phyloP scores from a whole-genome alignment of 2,888 invertebrate genomes.

The Dasypogon diadema region DNA sequence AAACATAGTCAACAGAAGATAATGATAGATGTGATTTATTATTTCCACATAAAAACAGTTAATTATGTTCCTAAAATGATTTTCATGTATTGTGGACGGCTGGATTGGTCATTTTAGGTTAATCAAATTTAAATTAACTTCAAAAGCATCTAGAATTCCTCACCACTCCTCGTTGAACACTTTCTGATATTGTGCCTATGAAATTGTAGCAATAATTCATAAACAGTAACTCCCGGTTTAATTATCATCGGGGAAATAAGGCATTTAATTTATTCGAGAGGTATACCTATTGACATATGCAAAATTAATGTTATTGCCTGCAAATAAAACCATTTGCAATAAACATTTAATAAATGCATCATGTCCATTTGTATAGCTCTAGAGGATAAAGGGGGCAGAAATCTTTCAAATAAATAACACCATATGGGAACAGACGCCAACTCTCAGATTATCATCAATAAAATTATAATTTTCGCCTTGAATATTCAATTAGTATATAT shows the following conservation, averaged over 20 bases:
- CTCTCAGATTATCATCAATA: slow-evolving; percentile 29
- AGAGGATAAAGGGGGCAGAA: background rate
- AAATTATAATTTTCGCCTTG: slow-evolving; percentile 30
- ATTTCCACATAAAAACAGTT: slow-evolving; percentile 12
- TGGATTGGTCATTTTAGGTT: slow-evolving; percentile 19
- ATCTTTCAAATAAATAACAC: background rate
- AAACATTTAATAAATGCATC: slow-evolving; percentile 7
- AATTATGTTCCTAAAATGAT: slow-evolving; percentile 23
- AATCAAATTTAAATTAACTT: slow-evolving; percentile 34
- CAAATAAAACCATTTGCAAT: slow-evolving; percentile 18
- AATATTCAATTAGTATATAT: slow-evolving; percentile 31
- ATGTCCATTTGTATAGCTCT: background rate
- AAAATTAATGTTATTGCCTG: slow-evolving; percentile 22
- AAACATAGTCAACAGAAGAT: no score
- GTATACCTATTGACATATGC: slow-evolving; percentile 11
- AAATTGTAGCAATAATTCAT: slow-evolving; percentile 16
- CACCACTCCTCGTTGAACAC: background rate
- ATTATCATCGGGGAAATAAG: slow-evolving; percentile 27
- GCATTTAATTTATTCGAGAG: slow-evolving; percentile 23
- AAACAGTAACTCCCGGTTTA: background rate
- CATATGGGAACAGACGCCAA: background rate
- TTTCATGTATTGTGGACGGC: slow-evolving; percentile 11
- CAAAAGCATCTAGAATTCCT: slow-evolving; percentile 19
- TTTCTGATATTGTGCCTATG: background rate
- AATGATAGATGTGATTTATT: no score